Evolutionary conservation across 2,888 invertebrate species (phyloP).

Genomic region (Folsomia candida): DNA sequence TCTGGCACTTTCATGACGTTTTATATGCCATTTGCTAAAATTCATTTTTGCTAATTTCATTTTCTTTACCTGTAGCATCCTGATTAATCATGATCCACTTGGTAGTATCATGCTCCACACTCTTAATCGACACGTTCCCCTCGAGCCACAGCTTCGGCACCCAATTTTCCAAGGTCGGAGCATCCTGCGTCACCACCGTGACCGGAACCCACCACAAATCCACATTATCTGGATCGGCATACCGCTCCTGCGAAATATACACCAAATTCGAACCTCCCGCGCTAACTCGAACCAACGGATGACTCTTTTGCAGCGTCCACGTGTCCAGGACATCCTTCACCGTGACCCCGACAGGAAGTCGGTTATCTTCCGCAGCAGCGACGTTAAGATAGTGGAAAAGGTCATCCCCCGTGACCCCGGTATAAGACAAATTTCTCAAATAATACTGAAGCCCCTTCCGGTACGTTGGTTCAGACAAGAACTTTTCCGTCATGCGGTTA

Average conservation of each 20-base stretch:
- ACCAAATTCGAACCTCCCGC: not conserved
- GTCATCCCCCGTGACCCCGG: slow-evolving; percentile 72
- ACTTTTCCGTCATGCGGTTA: slow-evolving; percentile 84
- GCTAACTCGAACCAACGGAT: slow-evolving; percentile 46
- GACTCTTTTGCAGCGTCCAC: slow-evolving; percentile 56
- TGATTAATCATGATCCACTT: slow-evolving; percentile 23
- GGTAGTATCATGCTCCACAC: too few species aligned
- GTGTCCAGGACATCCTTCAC: slow-evolving; percentile 60
- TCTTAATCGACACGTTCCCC: too few species aligned
- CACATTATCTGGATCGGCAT: too few species aligned
- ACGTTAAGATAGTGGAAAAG: slow-evolving; percentile 74
- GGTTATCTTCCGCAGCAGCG: slow-evolving; percentile 61
- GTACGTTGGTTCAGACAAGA: slow-evolving; percentile 73
- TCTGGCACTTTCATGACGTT: too few species aligned
- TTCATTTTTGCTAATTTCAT: too few species aligned
- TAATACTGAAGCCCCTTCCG: slow-evolving; percentile 67
- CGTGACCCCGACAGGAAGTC: slow-evolving; percentile 56
- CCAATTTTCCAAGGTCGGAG: too few species aligned
- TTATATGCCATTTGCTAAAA: too few species aligned
- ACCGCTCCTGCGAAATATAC: slow-evolving; percentile 13
- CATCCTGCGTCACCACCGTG: too few species aligned
- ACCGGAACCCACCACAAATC: too few species aligned
- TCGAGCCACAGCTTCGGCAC: too few species aligned
- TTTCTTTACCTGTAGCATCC: too few species aligned
- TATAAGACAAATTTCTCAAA: slow-evolving; percentile 56